These are phyloP conservation scores for Acipenser transmontanus DNA, from an alignment of 2,797 vertebrate species.

Conservation along the genomic window DNA sequence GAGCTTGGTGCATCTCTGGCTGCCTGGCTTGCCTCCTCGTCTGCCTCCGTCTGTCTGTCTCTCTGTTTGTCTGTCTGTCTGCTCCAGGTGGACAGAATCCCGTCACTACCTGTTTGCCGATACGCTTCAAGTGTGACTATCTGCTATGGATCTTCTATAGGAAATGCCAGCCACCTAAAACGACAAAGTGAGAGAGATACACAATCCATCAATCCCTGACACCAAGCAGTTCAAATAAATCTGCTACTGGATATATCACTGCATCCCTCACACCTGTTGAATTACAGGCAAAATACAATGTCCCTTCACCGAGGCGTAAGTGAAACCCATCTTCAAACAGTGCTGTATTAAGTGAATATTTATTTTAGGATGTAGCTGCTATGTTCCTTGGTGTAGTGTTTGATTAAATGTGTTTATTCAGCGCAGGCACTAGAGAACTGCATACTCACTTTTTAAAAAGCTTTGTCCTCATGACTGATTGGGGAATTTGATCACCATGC, in stretches of 20 bases:
- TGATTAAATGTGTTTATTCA: not conserved
- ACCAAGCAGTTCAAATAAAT: too few relatives aligned
- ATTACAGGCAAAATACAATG: too few relatives aligned
- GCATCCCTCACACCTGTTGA: too few relatives aligned
- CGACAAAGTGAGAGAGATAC: conserved; percentile 11
- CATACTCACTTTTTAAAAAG: too few relatives aligned
- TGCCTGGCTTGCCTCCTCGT: conserved; percentile 28
- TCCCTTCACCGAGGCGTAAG: too few relatives aligned
- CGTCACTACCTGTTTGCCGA: too few relatives aligned
- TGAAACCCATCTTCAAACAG: too few relatives aligned
- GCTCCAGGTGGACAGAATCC: too few relatives aligned
- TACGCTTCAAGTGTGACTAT: too few relatives aligned
- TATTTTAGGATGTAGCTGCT: not conserved
- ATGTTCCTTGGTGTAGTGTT: too few relatives aligned
- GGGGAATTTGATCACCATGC: not conserved
- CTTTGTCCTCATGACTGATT: not conserved
- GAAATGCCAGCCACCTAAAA: conserved; percentile 41
- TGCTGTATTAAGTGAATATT: not conserved
- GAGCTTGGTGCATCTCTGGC: conserved; percentile 55
- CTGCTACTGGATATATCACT: too few relatives aligned
- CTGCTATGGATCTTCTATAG: conserved; percentile 7
- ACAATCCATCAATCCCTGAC: not conserved
- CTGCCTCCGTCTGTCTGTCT: conserved; percentile 6
- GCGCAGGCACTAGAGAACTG: not conserved
- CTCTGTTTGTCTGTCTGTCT: not conserved